phyloP scores from a whole-genome alignment of 2,113 vertebrate species.

The Oreochromis tanganicae region DNA sequence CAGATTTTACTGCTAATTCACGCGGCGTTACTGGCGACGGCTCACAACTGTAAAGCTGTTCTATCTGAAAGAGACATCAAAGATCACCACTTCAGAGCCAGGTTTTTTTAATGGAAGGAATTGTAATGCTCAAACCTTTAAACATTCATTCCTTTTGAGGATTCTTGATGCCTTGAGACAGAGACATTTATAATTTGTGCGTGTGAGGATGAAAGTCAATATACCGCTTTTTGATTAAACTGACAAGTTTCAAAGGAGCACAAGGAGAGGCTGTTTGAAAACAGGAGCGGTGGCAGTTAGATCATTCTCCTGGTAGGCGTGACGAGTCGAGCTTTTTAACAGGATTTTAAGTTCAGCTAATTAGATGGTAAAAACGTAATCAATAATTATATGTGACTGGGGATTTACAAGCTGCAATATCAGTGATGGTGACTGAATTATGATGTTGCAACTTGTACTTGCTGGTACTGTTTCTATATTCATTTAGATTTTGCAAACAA shows the following conservation, averaged over 20 bases:
- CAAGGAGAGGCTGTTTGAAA: background rate
- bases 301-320: background rate
- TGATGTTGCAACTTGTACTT: background rate
- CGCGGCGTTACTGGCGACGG: background rate
- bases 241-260: background rate
- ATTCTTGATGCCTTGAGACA: background rate
- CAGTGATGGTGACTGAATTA: background rate
- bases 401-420: background rate
- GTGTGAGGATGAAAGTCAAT: background rate
- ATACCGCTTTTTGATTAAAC: background rate
- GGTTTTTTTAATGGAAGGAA: background rate
- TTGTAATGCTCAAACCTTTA: background rate
- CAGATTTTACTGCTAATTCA: background rate
- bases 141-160: background rate
- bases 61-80: background rate
- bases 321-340: background rate
- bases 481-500: background rate
- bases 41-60: background rate
- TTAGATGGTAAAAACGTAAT: background rate
- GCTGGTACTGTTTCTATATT: background rate
- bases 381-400: background rate
- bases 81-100: background rate
- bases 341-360: background rate
- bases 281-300: background rate
- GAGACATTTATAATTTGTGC: background rate